A percentile compares a stretch with the other conserved stretches of the same genome.
These are phyloP conservation scores for Drosophila kuntzei DNA, from an alignment of 2,888 invertebrate species.

Conservation along the genomic window DNA sequence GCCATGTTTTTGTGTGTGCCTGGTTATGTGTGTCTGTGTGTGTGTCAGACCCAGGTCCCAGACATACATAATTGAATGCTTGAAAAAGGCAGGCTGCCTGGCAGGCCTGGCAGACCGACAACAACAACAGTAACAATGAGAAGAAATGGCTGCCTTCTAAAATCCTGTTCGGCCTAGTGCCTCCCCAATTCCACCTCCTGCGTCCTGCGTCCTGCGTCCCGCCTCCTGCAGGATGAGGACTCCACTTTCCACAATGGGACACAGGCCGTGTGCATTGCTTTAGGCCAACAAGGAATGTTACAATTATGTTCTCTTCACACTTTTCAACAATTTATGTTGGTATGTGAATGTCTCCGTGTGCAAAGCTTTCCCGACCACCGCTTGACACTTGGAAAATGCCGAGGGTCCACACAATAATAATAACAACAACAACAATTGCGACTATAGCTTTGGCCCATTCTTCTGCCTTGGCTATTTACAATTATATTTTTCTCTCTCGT, in stretches of 20 bases:
- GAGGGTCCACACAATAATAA: constrained; percentile 35
- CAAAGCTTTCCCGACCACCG: constrained; percentile 52
- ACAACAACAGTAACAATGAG: constrained; percentile 44
- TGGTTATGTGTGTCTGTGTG: constrained; percentile 52
- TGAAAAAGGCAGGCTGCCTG: constrained; percentile 69
- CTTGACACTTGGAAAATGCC: constrained; percentile 68
- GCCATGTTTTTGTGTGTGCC: constrained; percentile 70
- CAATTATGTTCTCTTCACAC: constrained; percentile 81
- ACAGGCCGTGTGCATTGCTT: constrained; percentile 73
- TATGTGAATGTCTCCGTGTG: constrained; percentile 74
- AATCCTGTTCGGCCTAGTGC: constrained; percentile 49
- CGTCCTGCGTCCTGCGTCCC: constrained; percentile 37
- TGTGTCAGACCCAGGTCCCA: constrained; percentile 77
- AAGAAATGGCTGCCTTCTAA: constrained; percentile 63
- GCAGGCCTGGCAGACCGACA: constrained; percentile 54
- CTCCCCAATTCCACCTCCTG: constrained; percentile 34
- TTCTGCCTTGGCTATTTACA: constrained; percentile 73
- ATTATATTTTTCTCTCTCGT: constrained; percentile 79
- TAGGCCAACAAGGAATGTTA: constrained; percentile 81
- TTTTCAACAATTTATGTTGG: constrained; percentile 82
- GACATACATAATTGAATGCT: constrained; percentile 81
- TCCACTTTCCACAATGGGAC: constrained; percentile 34
- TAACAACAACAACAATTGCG: constrained; percentile 23
- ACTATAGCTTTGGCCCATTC: constrained; percentile 36
- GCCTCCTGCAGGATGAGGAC: constrained; percentile 17